phyloP scores from a whole-genome alignment of 1,140 invertebrate species.

The Paracyclopina nana region DNA sequence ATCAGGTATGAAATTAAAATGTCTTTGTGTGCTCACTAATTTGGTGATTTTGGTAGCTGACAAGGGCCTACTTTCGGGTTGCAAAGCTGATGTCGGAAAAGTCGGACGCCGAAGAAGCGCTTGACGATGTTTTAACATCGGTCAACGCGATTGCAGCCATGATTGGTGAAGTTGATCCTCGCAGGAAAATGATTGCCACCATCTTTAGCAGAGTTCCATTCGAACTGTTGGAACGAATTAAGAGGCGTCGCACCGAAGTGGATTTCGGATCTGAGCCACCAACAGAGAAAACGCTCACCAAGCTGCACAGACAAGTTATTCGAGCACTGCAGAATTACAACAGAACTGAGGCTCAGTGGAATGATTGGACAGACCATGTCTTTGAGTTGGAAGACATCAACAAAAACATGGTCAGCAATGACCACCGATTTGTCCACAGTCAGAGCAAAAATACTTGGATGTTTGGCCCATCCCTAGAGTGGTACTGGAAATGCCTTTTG shows the following conservation, averaged over 20 bases:
- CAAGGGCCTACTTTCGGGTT: constrained; percentile 77
- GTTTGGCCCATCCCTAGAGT: constrained; percentile 42
- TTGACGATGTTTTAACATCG: constrained; percentile 5
- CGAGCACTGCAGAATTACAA: constrained; percentile 68
- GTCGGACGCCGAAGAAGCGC: constrained; percentile 11
- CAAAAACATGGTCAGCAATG: constrained; percentile 50
- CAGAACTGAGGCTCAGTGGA: constrained; percentile 81
- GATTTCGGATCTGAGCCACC: constrained; percentile 46
- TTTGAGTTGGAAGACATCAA: constrained; percentile 63
- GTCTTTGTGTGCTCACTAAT: no score
- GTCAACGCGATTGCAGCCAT: not conserved
- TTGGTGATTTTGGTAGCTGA: no score
- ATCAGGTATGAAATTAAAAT: no score
- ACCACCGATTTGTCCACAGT: constrained; percentile 44
- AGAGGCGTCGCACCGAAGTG: constrained; percentile 30
- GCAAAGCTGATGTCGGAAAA: constrained; percentile 13
- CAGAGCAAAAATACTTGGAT: constrained; percentile 7
- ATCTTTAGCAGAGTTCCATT: constrained; percentile 67
- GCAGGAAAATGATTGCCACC: constrained; percentile 42
- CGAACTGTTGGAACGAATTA: constrained; percentile 40
- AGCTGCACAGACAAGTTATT: constrained; percentile 60
- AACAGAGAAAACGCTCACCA: constrained; percentile 54
- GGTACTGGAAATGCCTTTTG: constrained; percentile 81
- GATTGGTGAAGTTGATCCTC: constrained; percentile 22
- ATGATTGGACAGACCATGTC: constrained; percentile 50